Base-by-base conservation (phyloP, 2,113 vertebrate species). In the Erythrocebus patas region DNA sequence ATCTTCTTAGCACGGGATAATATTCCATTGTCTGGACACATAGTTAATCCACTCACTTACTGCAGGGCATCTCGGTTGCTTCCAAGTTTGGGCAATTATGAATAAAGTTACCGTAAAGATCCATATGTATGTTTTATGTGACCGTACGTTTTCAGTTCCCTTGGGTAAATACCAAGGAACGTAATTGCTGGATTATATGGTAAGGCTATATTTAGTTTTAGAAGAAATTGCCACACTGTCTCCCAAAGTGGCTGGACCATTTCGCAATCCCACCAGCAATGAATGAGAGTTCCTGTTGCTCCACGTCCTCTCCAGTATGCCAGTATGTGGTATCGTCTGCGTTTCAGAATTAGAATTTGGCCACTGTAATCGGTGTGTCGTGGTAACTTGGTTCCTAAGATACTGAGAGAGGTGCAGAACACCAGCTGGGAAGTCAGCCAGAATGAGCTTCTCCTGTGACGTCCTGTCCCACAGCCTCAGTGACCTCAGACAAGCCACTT, bases 241-340 rank as follows among this genome's bases (percentile, higher is more conserved):
- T 11, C 14, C 66, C 43, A 22, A 25, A 45, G 9, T 22, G 43
- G 20, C 43, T 13, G 5, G 12, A 43, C 12, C 27, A 3, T 18
- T 61, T 18, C 11, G 91, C 35, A 8, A 23, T 82, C 68, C 68
- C 43, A 5, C 35, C 55, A 50, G 55, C 3, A 6, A 8, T 9
- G 23, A 48, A 8, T 0, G 23, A 30, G 68, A 50, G 17, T 22
- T 17, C 14, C 80, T 18, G 23, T 17, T 23, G 2, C 43, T 35
- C 8, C 81, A 17, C 25, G 3, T 40, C n/a, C 57, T 85, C 14
- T 5, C 50, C 50, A 52, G 14, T 52, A 5, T 5, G 3, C 0
- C 45, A 25, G 25, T 3, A 0, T 16, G 8, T 8, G 32, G 13
- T 4, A 17, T 7, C 9, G 9, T 52, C 43, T 0, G 22, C 1